Conservation (phyloP, 2,888 invertebrate species). For the Leptinotarsa tumamoca region DNA sequence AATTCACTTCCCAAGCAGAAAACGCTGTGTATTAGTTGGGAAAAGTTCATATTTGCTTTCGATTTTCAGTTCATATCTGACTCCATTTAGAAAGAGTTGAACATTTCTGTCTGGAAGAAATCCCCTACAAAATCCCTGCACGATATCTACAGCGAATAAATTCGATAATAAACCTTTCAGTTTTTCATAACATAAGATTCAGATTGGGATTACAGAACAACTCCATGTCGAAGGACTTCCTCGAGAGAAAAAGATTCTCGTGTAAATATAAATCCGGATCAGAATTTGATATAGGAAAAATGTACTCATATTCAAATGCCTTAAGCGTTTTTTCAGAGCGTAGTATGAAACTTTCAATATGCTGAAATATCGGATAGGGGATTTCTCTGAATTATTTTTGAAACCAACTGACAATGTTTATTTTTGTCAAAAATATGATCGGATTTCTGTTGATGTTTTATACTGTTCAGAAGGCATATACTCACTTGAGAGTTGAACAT, state of each 20-base stretch:
- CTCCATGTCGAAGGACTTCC: neutral
- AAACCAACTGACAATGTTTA: no score
- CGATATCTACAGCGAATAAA: neutral
- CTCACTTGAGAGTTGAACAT: no score
- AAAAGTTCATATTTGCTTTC: neutral
- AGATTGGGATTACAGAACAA: neutral
- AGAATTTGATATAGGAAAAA: neutral
- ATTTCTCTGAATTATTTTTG: no score
- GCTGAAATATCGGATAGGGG: no score
- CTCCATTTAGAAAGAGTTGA: neutral
- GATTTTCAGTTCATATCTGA: neutral
- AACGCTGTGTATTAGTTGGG: neutral
- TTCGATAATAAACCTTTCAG: conserved; percentile 9
- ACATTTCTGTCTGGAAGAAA: neutral
- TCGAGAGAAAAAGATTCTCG: neutral
- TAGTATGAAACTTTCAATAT: no score
- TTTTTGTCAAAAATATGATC: no score
- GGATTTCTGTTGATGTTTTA: no score
- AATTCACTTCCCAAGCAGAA: neutral
- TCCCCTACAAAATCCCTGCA: neutral
- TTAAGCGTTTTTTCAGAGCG: no score
- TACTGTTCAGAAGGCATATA: no score
- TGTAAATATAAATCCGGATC: conserved; percentile 8
- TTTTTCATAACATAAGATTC: conserved; percentile 8
- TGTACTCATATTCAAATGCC: no score